Evolutionary conservation across 2,113 vertebrate species (phyloP).

Genomic region (Ammospiza caudacuta): DNA sequence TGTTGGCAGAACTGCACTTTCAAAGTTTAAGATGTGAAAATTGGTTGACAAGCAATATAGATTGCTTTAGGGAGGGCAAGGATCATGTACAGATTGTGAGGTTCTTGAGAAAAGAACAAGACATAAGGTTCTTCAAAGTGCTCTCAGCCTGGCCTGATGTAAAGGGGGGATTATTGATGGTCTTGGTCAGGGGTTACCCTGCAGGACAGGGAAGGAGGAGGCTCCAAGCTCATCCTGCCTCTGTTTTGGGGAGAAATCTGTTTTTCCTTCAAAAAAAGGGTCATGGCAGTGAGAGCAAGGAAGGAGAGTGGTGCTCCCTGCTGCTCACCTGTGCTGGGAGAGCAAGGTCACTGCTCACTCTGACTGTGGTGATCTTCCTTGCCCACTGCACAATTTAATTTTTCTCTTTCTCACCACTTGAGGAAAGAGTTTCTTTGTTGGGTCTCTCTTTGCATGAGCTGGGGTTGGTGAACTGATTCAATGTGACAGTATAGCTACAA

Average conservation of each 20-base stretch:
- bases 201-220: no score
- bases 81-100: rapidly evolving
- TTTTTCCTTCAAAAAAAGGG: neutral
- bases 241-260: neutral
- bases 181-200: neutral
- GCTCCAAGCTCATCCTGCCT: neutral
- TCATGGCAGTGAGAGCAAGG: rapidly evolving
- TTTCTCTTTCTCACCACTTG: neutral
- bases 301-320: neutral
- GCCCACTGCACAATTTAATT: neutral
- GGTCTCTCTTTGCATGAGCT: rapidly evolving
- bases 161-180: neutral
- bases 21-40: neutral
- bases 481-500: neutral
- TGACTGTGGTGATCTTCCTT: neutral
- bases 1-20: neutral
- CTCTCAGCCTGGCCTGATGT: neutral
- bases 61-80: neutral
- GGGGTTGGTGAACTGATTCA: neutral
- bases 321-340: neutral
- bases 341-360: neutral
- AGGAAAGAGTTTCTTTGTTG: neutral
- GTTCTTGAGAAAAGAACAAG: neutral
- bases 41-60: neutral
- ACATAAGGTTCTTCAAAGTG: rapidly evolving